Evolutionary conservation across 2,888 invertebrate genomes (phyloP), one percentile per base, ranked within the genome.

Genomic region (Drosophila fulvimacula): DNA sequence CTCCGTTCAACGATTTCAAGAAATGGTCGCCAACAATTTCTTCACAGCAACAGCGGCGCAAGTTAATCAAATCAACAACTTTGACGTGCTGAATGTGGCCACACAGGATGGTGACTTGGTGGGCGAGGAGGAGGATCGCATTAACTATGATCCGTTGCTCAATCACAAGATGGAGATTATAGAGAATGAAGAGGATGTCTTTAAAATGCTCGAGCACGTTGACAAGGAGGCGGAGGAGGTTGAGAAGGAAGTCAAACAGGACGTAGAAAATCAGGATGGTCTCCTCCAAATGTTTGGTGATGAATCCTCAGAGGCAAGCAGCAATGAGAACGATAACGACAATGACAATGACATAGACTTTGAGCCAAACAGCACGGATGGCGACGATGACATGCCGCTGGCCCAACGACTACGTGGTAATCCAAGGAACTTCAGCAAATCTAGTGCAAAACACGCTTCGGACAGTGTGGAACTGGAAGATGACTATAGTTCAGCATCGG

Each of bases 131-230:
- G 91, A 91, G 38, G 91, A 91, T 46, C 81, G 82, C 3, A 78
- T 90, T 17, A 89, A 89, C 65, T 91, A 89, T 60, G 91, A 91
- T 69, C 91, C 91, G 4, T 65, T 91, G 24, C 64, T 90, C 2
- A 91, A 91, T 61, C 87, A 89, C 44, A 91, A 91, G 38, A 84
- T 90, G 82, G 91, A 91, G 62, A 69, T 91, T 10, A 83, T 91
- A 49, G 91, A 91, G 36, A 91, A 91, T 39, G 91, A 90, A 49
- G 91, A 91, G 42, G 91, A 91, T 65, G 91, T 91, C 0, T 91
- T 91, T 30, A 91, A 91, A 66, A 91, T 91, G 91, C 65, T 91
- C 36, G 91, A 91, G 67, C 83, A 81, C 56, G 90, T 90, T 4
- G 91, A 90, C 49, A 91, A 91, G 52, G 87, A 91, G 52, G 89